Percentiles rank a stretch among this genome's conserved stretches.
Evolutionary conservation across 2,113 vertebrate species (phyloP).

Genomic region (Enhydra lutris): DNA sequence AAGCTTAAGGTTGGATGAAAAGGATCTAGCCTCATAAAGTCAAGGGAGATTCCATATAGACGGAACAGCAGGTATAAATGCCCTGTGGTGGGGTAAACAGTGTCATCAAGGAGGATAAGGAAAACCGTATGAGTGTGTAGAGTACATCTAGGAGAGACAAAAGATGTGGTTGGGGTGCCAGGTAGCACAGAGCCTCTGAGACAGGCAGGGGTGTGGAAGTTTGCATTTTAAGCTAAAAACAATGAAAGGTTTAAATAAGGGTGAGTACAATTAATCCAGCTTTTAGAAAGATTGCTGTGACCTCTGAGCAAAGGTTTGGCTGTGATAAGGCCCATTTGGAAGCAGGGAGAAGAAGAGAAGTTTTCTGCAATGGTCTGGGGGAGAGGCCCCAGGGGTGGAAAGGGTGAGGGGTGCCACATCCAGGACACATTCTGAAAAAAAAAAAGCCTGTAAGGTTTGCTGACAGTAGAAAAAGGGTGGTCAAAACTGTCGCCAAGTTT

Average conservation of each 20-base stretch:
- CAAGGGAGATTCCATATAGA: not conserved
- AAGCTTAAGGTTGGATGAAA: not conserved
- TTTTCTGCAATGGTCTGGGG: not conserved
- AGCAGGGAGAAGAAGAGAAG: not conserved
- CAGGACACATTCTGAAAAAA: not conserved
- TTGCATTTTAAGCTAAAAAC: not conserved
- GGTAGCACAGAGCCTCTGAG: not conserved
- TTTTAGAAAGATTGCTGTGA: not conserved
- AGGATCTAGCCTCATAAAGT: not conserved
- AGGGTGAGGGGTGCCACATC: accelerated
- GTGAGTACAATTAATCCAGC: not conserved
- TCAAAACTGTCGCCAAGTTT: not conserved
- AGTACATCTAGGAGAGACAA: not conserved
- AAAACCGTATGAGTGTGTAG: not conserved
- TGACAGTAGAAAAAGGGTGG: not conserved
- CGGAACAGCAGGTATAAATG: not conserved
- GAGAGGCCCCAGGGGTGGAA: accelerated
- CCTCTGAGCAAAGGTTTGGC: not conserved
- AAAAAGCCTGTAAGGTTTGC: not conserved
- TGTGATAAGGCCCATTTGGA: not conserved
- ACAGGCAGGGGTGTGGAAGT: not conserved
- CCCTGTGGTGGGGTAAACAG: not conserved
- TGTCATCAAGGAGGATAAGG: not conserved
- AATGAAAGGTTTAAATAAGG: not conserved
- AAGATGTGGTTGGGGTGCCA: accelerated